Conservation (phyloP, 2,888 invertebrate species). For the Drosophila mimica region DNA sequence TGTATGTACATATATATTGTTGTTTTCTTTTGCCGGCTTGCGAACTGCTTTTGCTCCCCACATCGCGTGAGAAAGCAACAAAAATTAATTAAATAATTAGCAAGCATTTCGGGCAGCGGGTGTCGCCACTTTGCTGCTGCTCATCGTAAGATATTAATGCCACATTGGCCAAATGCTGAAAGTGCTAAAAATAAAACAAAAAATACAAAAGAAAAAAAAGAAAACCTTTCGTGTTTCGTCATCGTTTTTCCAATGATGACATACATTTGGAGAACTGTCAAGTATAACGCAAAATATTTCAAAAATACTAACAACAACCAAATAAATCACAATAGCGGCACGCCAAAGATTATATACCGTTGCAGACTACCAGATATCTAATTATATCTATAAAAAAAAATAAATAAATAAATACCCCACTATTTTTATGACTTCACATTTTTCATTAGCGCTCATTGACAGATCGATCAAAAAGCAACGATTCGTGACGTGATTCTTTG, state of each 20-base stretch:
- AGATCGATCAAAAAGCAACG: background rate
- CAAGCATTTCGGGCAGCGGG: constrained; percentile 10
- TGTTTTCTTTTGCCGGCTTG: constrained; percentile 39
- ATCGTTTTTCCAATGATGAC: constrained; percentile 66
- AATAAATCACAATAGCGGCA: constrained; percentile 17
- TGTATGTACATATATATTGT: too few species aligned
- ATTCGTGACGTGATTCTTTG: background rate
- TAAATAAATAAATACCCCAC: background rate
- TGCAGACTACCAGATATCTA: background rate
- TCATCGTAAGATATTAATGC: constrained; percentile 33
- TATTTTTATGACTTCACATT: background rate
- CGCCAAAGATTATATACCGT: background rate
- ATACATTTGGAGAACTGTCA: constrained; percentile 55
- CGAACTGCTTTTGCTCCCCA: constrained; percentile 20
- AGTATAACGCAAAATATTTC: constrained; percentile 44
- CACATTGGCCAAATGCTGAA: constrained; percentile 43
- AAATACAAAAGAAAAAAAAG: background rate
- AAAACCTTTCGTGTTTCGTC: constrained; percentile 45
- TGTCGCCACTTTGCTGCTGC: constrained; percentile 5
- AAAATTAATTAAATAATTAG: constrained; percentile 72
- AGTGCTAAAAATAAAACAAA: constrained; percentile 53
- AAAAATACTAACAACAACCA: constrained; percentile 24
- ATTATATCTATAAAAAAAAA: background rate
- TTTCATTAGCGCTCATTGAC: background rate
- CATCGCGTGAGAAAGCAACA: constrained; percentile 52